Base-by-base conservation (phyloP, 37 sponge, comb jelly and placozoan species). In the Hexactinellida sp. region DNA sequence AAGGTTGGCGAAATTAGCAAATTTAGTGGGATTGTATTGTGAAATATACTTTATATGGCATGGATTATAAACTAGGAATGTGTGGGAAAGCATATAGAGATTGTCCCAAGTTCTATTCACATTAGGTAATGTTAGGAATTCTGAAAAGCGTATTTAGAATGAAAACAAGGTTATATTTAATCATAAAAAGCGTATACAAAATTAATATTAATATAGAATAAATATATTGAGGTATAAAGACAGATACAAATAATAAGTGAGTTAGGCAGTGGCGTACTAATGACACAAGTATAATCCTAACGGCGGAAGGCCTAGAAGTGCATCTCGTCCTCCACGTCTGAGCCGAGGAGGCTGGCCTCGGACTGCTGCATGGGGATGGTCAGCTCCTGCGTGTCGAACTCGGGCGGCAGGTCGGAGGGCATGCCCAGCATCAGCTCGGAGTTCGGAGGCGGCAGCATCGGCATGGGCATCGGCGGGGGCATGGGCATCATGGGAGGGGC, bases 321-420 rank as follows among this genome's bases (percentile, higher is more conserved):
- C 76, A 63, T 63, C 13, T 63, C 76, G 13, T 63, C 76, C 32
- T 63, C 76, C 76, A 63, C 76, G 3, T 63, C 76, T 32, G 76
- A 63, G 3, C 76, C 76, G 5, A 10, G 5, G 28, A 63, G 21
- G 34, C 76, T 63, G 5, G 76, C 76, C 76, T 63, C 76, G 5
- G 76, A 63, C 76, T 63, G 76, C 76, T 63, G 3, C 76, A 63
- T 63, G 76, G 76, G 28, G 21, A 63, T 63, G 76, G 76, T 63
- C 25, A 63, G 76, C 76, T 63, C 76, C 34, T 63, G 76, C 19
- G 76, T 63, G 76, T 63, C 76, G 76, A 63, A 63, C 76, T 63
- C 76, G 25, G 76, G 76, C 19, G 76, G 76, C 76, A 63, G 25
- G 13, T 47, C 52, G 52, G 52, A 16, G 5, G 76, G 76, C 34